These are phyloP conservation scores for Xyrauchen texanus DNA, from an alignment of 2,113 vertebrate species.

Conservation along the genomic window DNA sequence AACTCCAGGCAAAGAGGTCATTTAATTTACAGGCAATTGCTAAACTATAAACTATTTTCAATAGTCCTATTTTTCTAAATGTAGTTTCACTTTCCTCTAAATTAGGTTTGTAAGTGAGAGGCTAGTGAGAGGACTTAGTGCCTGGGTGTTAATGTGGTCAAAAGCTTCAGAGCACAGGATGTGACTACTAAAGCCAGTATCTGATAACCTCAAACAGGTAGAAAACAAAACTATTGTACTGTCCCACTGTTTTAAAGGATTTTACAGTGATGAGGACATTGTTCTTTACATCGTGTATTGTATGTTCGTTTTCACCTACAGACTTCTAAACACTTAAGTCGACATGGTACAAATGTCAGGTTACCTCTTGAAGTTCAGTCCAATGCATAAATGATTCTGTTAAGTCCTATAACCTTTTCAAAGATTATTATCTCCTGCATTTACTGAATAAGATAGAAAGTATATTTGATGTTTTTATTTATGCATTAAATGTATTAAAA, in stretches of 20 bases:
- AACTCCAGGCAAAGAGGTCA: too few species aligned
- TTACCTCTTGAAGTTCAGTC: too few species aligned
- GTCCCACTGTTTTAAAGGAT: not conserved
- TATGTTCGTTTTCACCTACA: not conserved
- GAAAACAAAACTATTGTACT: not conserved
- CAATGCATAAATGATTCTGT: too few species aligned
- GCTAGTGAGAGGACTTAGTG: not conserved
- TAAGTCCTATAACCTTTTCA: too few species aligned
- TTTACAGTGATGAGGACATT: not conserved
- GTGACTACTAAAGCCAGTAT: conserved; percentile 19
- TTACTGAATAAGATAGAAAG: too few species aligned
- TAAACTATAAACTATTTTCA: not conserved
- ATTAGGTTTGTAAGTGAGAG: not conserved
- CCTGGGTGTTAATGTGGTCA: conserved; percentile 4
- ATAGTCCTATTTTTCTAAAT: not conserved
- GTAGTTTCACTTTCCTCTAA: not conserved
- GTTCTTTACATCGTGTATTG: not conserved
- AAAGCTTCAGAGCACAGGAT: conserved; percentile 16
- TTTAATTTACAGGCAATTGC: too few species aligned
- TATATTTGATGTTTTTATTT: too few species aligned
- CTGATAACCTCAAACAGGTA: not conserved
- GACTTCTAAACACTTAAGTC: too few species aligned
- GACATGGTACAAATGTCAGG: too few species aligned
- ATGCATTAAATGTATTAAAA: too few species aligned
- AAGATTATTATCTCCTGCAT: too few species aligned